Evolutionary conservation across 2,797 vertebrate genomes (phyloP).

Genomic region (Chaetophractus vellerosus): DNA sequence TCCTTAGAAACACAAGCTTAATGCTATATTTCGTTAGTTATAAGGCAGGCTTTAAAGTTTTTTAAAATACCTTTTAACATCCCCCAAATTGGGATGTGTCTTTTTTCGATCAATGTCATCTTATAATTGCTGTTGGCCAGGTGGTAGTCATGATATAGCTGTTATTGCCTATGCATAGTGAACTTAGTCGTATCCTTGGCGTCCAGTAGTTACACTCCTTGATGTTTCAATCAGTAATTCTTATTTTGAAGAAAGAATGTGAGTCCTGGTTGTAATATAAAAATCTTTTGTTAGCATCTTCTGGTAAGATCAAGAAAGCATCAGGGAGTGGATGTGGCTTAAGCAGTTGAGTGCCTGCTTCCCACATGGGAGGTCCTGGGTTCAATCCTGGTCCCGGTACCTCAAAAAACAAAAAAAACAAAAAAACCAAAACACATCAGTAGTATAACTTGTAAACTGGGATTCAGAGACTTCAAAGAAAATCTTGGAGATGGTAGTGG

Average conservation of each 20-base stretch:
- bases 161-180: neutral
- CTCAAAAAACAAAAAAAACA: no score
- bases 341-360: no score
- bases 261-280: constrained; percentile 14
- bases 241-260: constrained; percentile 37
- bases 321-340: no score
- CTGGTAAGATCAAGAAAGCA: constrained; percentile 22
- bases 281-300: neutral
- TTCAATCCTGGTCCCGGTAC: no score
- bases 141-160: neutral
- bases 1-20: constrained; percentile 29
- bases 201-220: neutral
- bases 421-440: no score
- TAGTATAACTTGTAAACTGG: constrained; percentile 8
- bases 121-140: neutral
- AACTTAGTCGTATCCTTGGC: neutral
- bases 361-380: no score
- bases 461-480: constrained; percentile 29
- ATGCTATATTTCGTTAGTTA: neutral
- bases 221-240: constrained; percentile 8
- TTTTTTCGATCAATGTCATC: neutral
- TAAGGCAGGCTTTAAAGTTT: neutral
- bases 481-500: constrained; percentile 15
- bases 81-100: neutral
- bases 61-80: neutral